A percentile compares a stretch with the other conserved stretches of the same genome.
These are phyloP conservation scores for Quiscalus mexicanus DNA, from an alignment of 2,113 vertebrate genomes.

Conservation along the genomic window DNA sequence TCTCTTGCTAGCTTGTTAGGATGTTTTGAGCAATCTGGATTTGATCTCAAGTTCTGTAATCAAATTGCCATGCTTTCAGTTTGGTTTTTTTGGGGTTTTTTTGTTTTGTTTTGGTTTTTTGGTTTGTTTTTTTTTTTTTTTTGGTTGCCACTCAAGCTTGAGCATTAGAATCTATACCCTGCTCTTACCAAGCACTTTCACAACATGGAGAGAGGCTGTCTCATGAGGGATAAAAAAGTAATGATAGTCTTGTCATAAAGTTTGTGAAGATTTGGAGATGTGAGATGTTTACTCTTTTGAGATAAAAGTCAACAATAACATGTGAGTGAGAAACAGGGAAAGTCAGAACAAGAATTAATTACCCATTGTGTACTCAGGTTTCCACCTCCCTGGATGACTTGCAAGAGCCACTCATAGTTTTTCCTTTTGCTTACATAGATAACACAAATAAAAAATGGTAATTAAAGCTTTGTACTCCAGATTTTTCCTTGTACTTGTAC, in stretches of 20 bases:
- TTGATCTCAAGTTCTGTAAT: slow-evolving; percentile 28
- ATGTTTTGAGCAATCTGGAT: slow-evolving; percentile 2
- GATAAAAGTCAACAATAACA: not conserved
- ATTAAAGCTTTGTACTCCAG: not conserved
- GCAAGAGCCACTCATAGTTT: not conserved
- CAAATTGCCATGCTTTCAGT: not conserved
- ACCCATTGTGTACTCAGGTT: not conserved
- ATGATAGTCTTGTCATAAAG: not conserved
- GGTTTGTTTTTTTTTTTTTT: not conserved
- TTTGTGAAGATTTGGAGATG: not conserved
- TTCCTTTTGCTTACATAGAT: not conserved
- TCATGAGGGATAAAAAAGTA: not conserved
- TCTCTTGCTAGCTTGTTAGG: not conserved
- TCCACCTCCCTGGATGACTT: not conserved
- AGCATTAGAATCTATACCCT: not conserved
- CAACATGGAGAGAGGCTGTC: not conserved
- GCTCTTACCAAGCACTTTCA: not conserved
- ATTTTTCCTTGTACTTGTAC: not conserved
- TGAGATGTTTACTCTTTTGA: not conserved
- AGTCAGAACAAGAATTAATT: not conserved
- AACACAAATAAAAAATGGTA: not conserved
- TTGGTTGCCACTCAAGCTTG: not conserved
- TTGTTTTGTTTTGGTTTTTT: not conserved
- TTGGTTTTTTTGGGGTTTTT: not conserved
- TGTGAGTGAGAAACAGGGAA: not conserved